Percentiles rank a stretch among this genome's conserved stretches.
phyloP scores from a whole-genome alignment of 2,113 vertebrate species.

The Phalacrocorax carbo region DNA sequence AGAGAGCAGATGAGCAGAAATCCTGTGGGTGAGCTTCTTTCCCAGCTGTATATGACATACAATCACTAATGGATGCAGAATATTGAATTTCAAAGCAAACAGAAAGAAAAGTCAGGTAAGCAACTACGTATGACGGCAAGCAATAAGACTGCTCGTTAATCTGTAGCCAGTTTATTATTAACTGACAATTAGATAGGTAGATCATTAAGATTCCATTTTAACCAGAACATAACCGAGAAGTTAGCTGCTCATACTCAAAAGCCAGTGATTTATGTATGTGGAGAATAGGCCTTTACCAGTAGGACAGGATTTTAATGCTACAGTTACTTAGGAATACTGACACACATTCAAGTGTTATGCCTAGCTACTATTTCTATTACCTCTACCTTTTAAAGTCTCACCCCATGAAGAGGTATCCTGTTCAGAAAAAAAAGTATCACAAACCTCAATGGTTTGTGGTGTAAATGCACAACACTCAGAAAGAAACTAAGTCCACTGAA shows the following conservation, averaged over 20 bases:
- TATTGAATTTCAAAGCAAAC: not conserved
- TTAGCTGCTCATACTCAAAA: not conserved
- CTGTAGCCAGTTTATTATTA: not conserved
- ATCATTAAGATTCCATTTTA: not conserved
- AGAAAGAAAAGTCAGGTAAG: not conserved
- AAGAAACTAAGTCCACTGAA: not conserved
- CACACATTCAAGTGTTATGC: fast-evolving
- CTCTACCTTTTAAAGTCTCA: not conserved
- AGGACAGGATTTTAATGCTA: not conserved
- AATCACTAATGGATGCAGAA: not conserved
- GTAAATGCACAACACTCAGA: not conserved
- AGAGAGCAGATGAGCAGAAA: not conserved
- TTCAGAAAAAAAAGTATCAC: not conserved
- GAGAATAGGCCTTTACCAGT: not conserved
- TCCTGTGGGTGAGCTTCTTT: not conserved
- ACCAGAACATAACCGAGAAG: not conserved
- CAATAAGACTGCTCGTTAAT: not conserved
- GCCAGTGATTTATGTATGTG: not conserved
- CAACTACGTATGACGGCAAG: not conserved
- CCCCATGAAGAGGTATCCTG: fast-evolving
- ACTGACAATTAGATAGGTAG: not conserved
- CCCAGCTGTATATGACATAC: not conserved
- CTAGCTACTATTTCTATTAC: not conserved
- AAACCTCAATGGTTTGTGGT: not conserved
- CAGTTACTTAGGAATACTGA: not conserved